Evolutionary conservation across 2,113 vertebrate genomes (phyloP).

Genomic region (Lophura nycthemera): DNA sequence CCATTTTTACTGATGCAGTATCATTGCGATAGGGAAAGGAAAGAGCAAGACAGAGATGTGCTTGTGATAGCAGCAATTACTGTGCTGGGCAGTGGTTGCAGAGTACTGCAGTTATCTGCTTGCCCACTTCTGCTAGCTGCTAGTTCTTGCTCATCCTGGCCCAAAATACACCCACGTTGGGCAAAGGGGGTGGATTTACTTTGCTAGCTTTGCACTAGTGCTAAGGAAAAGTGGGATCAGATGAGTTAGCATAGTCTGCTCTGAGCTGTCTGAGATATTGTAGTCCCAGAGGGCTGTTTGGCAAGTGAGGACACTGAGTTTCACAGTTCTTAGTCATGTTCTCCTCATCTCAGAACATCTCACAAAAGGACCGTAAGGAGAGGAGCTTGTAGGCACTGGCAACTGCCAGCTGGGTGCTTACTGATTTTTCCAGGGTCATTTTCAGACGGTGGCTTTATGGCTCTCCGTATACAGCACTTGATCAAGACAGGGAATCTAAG

Average conservation of each 20-base stretch:
- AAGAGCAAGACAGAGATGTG: background rate
- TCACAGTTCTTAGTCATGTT: background rate
- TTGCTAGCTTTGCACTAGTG: background rate
- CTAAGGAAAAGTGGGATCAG: background rate
- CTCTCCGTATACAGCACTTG: background rate
- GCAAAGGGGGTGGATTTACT: background rate
- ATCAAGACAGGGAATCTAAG: background rate
- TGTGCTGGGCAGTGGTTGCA: background rate
- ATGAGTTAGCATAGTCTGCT: background rate
- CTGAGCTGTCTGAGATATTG: background rate
- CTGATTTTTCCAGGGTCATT: background rate
- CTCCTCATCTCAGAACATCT: background rate
- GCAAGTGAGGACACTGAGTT: accelerated
- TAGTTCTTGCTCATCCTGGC: background rate
- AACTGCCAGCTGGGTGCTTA: background rate
- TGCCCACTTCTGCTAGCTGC: background rate
- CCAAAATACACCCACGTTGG: accelerated
- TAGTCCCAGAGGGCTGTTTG: background rate
- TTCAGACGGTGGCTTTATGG: background rate
- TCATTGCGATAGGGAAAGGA: background rate
- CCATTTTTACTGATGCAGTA: background rate
- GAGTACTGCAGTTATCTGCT: accelerated
- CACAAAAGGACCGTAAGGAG: background rate
- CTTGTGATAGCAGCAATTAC: background rate
- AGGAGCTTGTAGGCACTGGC: background rate